A percentile compares a stretch with the other conserved stretches of the same genome.
Evolutionary conservation across 2,113 vertebrate species (phyloP).

Genomic region (Poeciliopsis retropinna): DNA sequence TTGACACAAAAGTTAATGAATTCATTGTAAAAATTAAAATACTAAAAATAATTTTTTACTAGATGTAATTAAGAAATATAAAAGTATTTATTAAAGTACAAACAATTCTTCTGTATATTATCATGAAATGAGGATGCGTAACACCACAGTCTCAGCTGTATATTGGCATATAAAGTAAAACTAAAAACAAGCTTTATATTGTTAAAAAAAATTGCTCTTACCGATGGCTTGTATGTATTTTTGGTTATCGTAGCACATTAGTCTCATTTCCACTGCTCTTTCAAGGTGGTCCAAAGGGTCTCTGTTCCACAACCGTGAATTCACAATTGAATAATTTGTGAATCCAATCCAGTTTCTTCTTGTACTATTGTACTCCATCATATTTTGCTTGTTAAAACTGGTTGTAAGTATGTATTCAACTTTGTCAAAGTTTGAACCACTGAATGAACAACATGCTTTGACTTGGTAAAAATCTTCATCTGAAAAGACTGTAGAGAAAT

Average conservation of each 20-base stretch:
- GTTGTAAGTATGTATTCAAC: background rate
- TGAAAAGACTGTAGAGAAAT: constrained; percentile 19
- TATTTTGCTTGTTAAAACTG: constrained; percentile 10
- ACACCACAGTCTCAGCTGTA: background rate
- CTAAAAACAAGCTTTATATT: too few relatives aligned
- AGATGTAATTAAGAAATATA: too few relatives aligned
- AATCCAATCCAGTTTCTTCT: constrained; percentile 35
- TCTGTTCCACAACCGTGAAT: accelerated
- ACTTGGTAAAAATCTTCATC: constrained; percentile 1
- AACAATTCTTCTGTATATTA: background rate
- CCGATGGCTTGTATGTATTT: accelerated
- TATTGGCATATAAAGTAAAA: too few relatives aligned
- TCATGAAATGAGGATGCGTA: background rate
- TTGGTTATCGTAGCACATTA: background rate
- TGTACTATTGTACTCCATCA: constrained; percentile 45
- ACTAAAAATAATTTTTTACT: too few relatives aligned
- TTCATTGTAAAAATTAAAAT: too few relatives aligned
- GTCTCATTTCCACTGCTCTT: background rate
- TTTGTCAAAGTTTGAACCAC: background rate
- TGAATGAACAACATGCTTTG: constrained; percentile 18
- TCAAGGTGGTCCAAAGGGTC: accelerated
- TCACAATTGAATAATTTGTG: accelerated
- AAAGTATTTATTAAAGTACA: background rate
- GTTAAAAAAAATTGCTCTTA: background rate
- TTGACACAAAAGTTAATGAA: background rate